Percentiles rank a stretch among this genome's conserved stretches.
These are phyloP conservation scores for Symphodus melops DNA, from an alignment of 2,113 vertebrate genomes.

Conservation along the genomic window DNA sequence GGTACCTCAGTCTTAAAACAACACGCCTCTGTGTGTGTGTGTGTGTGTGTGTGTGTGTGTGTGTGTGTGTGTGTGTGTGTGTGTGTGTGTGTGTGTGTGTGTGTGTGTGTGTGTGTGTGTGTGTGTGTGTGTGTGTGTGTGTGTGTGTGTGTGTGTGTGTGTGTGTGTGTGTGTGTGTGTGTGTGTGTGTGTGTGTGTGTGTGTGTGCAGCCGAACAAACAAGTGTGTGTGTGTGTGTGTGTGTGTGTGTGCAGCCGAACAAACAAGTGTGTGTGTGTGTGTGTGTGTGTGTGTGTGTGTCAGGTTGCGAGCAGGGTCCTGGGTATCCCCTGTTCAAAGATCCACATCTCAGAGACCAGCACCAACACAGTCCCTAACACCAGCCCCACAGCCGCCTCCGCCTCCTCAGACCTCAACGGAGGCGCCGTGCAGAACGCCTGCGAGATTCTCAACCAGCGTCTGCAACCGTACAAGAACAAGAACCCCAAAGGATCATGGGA, in stretches of 20 bases:
- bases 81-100: neutral
- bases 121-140: neutral
- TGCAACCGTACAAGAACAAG: conserved; percentile 87
- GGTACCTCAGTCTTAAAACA: conserved; percentile 74
- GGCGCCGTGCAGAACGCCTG: conserved; percentile 91
- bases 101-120: too few relatives aligned
- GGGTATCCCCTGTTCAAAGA: conserved; percentile 87
- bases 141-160: neutral
- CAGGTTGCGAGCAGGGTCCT: conserved; percentile 92
- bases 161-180: neutral
- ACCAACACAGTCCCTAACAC: conserved; percentile 95
- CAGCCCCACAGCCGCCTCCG: conserved; percentile 93
- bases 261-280: neutral
- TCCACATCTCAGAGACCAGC: conserved; percentile 95
- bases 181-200: neutral
- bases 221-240: neutral
- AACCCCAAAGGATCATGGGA: conserved; percentile 91
- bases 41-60: neutral
- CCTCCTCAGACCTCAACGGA: conserved; percentile 92
- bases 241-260: neutral
- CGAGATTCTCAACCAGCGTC: conserved; percentile 85
- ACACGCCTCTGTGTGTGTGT: neutral
- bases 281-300: neutral
- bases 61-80: neutral
- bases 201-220: too few relatives aligned